A percentile compares a stretch with the other conserved stretches of the same genome.
phyloP scores from a whole-genome alignment of 2,888 invertebrate genomes.

The Capitulum mitella region DNA sequence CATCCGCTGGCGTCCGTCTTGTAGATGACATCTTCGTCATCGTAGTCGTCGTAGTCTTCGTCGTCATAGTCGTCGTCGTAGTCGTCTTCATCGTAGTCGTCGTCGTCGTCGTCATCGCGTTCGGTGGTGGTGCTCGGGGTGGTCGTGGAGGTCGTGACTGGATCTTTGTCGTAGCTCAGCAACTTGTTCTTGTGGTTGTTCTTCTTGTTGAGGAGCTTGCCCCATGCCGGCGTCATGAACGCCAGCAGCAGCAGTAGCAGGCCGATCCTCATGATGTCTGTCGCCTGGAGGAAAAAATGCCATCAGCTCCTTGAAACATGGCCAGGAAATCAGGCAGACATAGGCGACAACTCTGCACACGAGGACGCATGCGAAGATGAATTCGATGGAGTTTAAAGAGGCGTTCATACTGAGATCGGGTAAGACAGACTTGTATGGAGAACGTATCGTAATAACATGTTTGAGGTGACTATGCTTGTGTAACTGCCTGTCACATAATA shows the following conservation, averaged over 20 bases:
- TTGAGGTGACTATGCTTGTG: no score
- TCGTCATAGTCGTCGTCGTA: neutral
- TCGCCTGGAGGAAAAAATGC: neutral
- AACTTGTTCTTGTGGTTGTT: neutral
- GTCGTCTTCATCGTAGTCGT: neutral
- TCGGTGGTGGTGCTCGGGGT: neutral
- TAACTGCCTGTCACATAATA: no score
- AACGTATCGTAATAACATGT: no score
- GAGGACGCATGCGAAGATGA: no score
- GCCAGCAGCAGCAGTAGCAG: neutral
- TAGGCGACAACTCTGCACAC: no score
- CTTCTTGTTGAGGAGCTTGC: neutral
- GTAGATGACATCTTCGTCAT: neutral
- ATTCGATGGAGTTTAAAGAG: no score
- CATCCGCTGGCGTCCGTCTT: conserved; percentile 30
- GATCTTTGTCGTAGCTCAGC: neutral
- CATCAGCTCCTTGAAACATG: no score
- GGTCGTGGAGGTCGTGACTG: neutral
- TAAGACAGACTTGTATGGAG: no score
- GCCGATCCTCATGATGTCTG: neutral
- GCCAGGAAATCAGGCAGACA: no score
- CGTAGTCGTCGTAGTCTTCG: no score
- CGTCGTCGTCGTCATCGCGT: neutral
- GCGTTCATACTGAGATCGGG: no score
- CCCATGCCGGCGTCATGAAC: neutral